phyloP scores from a whole-genome alignment of 2,888 invertebrate species.

The Enchytraeus crypticus region DNA sequence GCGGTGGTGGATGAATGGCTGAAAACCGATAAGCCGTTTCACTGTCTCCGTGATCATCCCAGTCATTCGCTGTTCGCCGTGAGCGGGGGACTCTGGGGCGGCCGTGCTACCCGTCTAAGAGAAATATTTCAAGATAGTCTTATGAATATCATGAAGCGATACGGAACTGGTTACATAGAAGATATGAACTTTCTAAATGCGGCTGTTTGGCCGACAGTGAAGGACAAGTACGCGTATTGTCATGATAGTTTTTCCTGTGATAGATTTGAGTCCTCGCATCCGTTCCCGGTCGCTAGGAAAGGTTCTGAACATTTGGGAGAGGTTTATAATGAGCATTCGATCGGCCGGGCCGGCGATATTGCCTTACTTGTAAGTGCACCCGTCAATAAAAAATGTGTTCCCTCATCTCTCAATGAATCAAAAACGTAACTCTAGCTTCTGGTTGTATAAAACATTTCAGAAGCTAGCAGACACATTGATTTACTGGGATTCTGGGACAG shows the following conservation, averaged over 20 bases:
- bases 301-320: constrained; percentile 15
- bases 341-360: constrained; percentile 8
- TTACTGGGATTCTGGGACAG: too few species aligned
- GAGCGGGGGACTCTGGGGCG: constrained; percentile 11
- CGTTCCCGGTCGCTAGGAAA: constrained; percentile 20
- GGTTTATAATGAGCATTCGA: constrained; percentile 14
- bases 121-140: background rate
- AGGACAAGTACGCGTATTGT: constrained; percentile 20
- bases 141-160: background rate
- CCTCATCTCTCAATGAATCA: too few species aligned
- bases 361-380: background rate
- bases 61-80: background rate
- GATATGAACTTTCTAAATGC: constrained; percentile 3
- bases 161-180: background rate
- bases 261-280: constrained; percentile 21
- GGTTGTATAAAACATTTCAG: too few species aligned
- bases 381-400: background rate
- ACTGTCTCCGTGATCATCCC: constrained; percentile 15
- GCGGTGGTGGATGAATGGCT: constrained; percentile 8
- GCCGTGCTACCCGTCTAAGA: background rate
- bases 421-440: too few species aligned
- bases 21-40: background rate
- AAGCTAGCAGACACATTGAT: too few species aligned
- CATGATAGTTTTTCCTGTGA: constrained; percentile 29
- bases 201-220: constrained; percentile 12